Base-by-base conservation (phyloP, 2,797 vertebrate species). In the Lacerta viridis region DNA sequence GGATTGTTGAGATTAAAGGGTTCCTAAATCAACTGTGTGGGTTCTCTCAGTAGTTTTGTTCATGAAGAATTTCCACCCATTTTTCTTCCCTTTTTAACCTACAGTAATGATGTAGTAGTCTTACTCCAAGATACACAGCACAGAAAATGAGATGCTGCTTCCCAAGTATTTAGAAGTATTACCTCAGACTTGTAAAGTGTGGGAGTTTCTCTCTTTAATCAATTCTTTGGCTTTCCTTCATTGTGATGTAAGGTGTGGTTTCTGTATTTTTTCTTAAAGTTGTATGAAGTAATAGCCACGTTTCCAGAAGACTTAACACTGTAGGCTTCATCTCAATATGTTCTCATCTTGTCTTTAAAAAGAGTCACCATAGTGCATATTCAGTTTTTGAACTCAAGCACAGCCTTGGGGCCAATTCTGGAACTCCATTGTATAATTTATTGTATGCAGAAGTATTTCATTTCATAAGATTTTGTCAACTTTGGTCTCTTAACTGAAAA, bases 1-100 rank as follows among this genome's bases (percentile, higher is more conserved):
- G 46, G 50, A 83, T 85, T 61, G 33, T 76, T 50, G 74, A 75
- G 55, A 84, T 83, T 83, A 83, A 83, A 83, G 81, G 66, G 43
- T 84, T 33, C 68, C 55, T 43, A 55, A 72, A 75, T 74, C 39
- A 46, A 11, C 23, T 20, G 8, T 64, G 17, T 41, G 33, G 6
- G 41, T 71, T n/a, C 68, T 61, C 18, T 39, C n/a, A 61, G 79
- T 36, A 79, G 66, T 20, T 59, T 15, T 80, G 33, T 55, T 71
- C 13, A 2, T 41, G 77, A 78, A 87, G 68, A 71, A 71, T 23
- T 80, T 87, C 43, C 39, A 11, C 43, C 23, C 33, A 29, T 80
- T 80, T 71, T 39, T 80, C 46, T 25, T 87, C n/a, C 39, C 17
- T 18, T 43, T 86, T 69, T 86, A n/a, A 69, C 41, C 76, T 55